Evolutionary conservation across 2,888 invertebrate genomes (phyloP).

Genomic region (Agriopis marginaria): DNA sequence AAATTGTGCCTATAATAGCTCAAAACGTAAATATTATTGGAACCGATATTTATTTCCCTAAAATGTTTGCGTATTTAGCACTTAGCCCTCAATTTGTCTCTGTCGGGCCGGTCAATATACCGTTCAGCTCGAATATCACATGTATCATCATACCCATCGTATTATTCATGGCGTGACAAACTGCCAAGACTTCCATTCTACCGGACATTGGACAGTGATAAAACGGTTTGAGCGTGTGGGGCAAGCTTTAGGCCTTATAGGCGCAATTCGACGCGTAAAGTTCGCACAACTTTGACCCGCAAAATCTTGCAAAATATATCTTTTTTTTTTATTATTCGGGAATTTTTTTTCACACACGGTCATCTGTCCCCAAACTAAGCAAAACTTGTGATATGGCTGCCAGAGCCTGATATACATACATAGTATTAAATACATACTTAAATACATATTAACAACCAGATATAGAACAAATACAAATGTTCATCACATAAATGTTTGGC

Average conservation of each 20-base stretch:
- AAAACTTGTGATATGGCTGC: too few relatives aligned
- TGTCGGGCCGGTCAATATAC: conserved; percentile 39
- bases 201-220: conserved; percentile 31
- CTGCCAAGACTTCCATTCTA: conserved; percentile 37
- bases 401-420: too few relatives aligned
- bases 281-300: too few relatives aligned
- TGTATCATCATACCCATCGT: conserved; percentile 36
- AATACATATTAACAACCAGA: too few relatives aligned
- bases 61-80: conserved; percentile 33
- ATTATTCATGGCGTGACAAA: conserved; percentile 47
- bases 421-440: too few relatives aligned
- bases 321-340: too few relatives aligned
- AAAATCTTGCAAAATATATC: too few relatives aligned
- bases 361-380: too few relatives aligned
- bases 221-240: conserved; percentile 34
- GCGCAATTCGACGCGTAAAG: too few relatives aligned
- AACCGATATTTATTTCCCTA: conserved; percentile 17
- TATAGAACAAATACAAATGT: too few relatives aligned
- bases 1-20: neutral
- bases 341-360: too few relatives aligned
- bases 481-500: too few relatives aligned
- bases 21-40: neutral
- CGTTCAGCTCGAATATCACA: conserved; percentile 37
- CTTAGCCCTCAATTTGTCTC: conserved; percentile 42
- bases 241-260: conserved; percentile 20